These are phyloP conservation scores for Fringilla coelebs DNA, from an alignment of 2,797 vertebrate genomes.

Conservation along the genomic window DNA sequence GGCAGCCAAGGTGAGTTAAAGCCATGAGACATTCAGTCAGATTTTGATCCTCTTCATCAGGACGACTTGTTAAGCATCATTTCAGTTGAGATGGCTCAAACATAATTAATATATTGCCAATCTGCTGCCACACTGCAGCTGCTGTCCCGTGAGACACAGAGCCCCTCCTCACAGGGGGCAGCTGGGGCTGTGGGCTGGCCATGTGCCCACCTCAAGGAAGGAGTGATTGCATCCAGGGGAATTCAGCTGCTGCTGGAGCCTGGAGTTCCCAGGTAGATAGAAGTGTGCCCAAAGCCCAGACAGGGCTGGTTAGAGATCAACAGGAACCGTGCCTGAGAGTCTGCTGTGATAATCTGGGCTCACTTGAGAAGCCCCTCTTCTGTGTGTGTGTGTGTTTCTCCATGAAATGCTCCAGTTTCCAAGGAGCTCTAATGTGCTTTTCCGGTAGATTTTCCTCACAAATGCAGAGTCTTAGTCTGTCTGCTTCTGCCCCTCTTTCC, in stretches of 20 bases:
- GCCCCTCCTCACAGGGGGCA: background rate
- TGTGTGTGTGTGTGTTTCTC: background rate
- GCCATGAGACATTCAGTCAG: background rate
- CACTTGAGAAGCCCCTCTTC: background rate
- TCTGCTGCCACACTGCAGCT: background rate
- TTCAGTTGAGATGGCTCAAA: background rate
- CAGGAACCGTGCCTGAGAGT: background rate
- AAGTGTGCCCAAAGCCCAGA: background rate
- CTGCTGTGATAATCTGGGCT: background rate
- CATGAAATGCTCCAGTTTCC: background rate
- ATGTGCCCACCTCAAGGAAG: background rate
- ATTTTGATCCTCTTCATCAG: background rate
- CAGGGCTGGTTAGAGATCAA: background rate
- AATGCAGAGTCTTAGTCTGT: background rate
- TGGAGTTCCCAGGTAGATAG: background rate
- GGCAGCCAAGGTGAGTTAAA: background rate
- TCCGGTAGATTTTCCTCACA: background rate
- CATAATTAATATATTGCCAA: background rate
- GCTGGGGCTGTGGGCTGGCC: background rate
- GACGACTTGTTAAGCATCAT: background rate
- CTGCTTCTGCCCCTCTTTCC: conserved; percentile 19
- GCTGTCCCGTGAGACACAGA: background rate
- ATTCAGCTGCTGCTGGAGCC: background rate
- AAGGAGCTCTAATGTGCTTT: background rate
- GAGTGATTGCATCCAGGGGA: background rate